A percentile compares a stretch with the other conserved stretches of the same genome.
phyloP scores from a whole-genome alignment of 2,113 vertebrate genomes.

The Alethe castanea region DNA sequence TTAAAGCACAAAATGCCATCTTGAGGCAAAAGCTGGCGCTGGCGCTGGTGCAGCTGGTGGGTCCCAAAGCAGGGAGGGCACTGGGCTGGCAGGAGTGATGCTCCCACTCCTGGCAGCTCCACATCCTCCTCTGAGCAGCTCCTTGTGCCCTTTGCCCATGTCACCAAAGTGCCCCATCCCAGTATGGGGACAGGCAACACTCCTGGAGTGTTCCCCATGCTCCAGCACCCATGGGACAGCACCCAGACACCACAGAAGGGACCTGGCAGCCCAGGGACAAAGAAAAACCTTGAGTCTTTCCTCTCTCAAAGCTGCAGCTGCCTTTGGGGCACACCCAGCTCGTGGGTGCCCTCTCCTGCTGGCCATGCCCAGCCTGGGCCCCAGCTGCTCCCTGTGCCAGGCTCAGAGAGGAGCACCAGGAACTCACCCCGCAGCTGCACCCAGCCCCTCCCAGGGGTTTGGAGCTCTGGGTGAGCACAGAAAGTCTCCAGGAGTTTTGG shows the following conservation, averaged over 20 bases:
- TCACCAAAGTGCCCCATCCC: background rate
- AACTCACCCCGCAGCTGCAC: accelerated
- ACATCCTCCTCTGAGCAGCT: background rate
- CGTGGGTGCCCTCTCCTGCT: slow-evolving; percentile 35
- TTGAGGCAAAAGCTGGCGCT: background rate
- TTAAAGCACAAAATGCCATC: slow-evolving; percentile 28
- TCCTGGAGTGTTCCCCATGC: background rate
- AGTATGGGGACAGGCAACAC: background rate
- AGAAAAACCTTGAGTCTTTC: accelerated
- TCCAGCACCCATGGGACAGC: background rate
- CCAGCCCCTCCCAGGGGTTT: background rate
- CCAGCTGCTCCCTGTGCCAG: accelerated
- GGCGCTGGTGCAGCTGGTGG: background rate
- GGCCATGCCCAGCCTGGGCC: background rate
- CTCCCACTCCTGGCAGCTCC: background rate
- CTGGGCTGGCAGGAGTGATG: accelerated
- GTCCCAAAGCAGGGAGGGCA: background rate
- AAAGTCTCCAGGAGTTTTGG: background rate
- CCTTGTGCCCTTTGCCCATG: accelerated
- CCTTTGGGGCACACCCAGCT: background rate
- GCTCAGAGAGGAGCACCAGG: background rate
- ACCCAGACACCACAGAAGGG: accelerated
- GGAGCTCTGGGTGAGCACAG: background rate
- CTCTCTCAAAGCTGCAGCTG: background rate
- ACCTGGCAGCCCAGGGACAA: background rate